Conservation (phyloP, 1,140 invertebrate genomes). For the Ceratosolen solmsi region DNA sequence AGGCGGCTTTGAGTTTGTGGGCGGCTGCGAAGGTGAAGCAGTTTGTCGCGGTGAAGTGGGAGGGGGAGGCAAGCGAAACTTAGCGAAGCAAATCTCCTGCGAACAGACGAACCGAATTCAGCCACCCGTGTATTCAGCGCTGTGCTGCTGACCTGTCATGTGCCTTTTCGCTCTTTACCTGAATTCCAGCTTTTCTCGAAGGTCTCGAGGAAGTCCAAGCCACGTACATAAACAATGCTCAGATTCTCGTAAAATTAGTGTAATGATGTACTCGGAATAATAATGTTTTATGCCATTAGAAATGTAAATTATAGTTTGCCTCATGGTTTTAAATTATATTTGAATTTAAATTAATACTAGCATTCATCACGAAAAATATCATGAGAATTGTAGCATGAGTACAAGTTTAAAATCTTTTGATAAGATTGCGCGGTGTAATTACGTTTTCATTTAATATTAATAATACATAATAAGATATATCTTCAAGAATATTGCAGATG, state of each 20-base stretch:
- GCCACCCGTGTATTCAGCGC: too few species aligned
- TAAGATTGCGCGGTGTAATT: too few species aligned
- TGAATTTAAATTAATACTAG: background rate
- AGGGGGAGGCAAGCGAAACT: slow-evolving; percentile 22
- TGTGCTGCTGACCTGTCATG: slow-evolving; percentile 1
- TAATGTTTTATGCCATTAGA: background rate
- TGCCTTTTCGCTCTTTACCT: background rate
- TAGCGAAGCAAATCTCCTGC: slow-evolving; percentile 62
- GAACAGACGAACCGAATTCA: background rate
- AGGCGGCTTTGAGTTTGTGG: too few species aligned
- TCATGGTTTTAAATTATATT: background rate
- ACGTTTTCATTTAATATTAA: too few species aligned
- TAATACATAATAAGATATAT: too few species aligned
- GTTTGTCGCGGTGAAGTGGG: too few species aligned
- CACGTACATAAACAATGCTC: background rate
- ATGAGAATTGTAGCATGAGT: background rate
- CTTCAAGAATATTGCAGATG: too few species aligned
- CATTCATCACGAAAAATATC: too few species aligned
- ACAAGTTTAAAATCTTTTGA: too few species aligned
- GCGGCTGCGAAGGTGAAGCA: too few species aligned
- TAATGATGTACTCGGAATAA: background rate
- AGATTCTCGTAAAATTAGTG: background rate
- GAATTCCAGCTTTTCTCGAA: background rate
- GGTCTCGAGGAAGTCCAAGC: background rate
- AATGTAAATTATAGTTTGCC: background rate